Percentiles rank a stretch among this genome's conserved stretches.
phyloP scores from a whole-genome alignment of 1,140 invertebrate species.

The Rhagoletis zephyria region DNA sequence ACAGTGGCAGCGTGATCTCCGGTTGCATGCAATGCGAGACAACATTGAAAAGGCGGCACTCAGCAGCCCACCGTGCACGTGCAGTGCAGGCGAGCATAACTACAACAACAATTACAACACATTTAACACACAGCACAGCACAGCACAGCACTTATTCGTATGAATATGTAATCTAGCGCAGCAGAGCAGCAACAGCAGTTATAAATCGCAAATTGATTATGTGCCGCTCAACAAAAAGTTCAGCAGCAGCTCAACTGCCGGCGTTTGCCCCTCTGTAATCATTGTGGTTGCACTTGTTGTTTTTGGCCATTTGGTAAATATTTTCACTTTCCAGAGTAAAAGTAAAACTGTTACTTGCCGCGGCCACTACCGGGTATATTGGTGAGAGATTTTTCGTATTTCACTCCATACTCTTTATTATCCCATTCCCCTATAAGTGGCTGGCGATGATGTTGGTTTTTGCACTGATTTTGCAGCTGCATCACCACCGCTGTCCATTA shows the following conservation, averaged over 20 bases:
- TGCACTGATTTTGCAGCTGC: not conserved
- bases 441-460: not conserved
- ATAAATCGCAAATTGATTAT: constrained; percentile 30
- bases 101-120: not conserved
- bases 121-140: no score
- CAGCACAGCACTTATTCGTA: no score
- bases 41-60: constrained; percentile 13
- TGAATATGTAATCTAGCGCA: not conserved
- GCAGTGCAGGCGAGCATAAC: not conserved
- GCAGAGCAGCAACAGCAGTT: not conserved
- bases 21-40: not conserved
- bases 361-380: constrained; percentile 20
- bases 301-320: constrained; percentile 23
- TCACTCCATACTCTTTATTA: not conserved
- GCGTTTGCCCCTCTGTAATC: not conserved
- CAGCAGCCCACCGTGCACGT: not conserved
- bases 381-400: not conserved
- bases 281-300: not conserved
- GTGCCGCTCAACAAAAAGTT: constrained; percentile 9
- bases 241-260: not conserved
- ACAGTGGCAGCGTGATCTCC: not conserved
- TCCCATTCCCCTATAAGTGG: no score
- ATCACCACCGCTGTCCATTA: not conserved
- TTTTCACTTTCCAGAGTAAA: constrained; percentile 46
- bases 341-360: constrained; percentile 22